phyloP scores from a whole-genome alignment of 2,888 invertebrate genomes.

The Nephrotoma appendiculata region DNA sequence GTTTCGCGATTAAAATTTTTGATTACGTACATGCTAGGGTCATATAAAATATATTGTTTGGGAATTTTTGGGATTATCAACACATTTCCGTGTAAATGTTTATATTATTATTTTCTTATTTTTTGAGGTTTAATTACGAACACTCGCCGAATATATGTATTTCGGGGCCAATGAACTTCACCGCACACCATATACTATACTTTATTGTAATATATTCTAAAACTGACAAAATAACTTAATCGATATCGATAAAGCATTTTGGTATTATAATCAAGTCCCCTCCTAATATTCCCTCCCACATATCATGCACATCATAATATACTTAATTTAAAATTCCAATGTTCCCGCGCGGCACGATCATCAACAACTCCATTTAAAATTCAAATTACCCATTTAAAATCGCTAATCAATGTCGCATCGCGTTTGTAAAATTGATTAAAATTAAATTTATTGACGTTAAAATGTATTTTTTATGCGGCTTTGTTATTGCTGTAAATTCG shows the following conservation, averaged over 20 bases:
- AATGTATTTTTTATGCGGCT: not conserved
- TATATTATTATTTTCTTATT: not conserved
- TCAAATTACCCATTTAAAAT: not conserved
- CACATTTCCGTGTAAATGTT: not conserved
- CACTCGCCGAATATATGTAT: not conserved
- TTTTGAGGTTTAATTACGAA: not conserved
- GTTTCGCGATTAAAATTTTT: not conserved
- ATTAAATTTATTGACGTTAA: not conserved
- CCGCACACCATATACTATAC: not conserved
- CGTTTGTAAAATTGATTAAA: not conserved
- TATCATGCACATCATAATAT: not conserved
- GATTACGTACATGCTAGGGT: not conserved
- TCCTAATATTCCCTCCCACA: not conserved
- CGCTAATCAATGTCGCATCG: not conserved
- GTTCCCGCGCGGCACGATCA: not conserved
- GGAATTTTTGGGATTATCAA: not conserved
- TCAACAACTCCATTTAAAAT: not conserved
- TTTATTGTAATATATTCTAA: too few species aligned
- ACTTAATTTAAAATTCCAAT: not conserved
- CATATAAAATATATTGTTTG: not conserved
- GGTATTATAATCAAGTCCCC: not conserved
- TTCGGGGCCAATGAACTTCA: not conserved
- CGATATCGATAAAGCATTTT: not conserved
- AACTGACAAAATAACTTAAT: not conserved
- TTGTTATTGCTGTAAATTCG: not conserved